These are phyloP conservation scores for Anastrepha ludens DNA, from an alignment of 1,140 invertebrate species.

Conservation along the genomic window DNA sequence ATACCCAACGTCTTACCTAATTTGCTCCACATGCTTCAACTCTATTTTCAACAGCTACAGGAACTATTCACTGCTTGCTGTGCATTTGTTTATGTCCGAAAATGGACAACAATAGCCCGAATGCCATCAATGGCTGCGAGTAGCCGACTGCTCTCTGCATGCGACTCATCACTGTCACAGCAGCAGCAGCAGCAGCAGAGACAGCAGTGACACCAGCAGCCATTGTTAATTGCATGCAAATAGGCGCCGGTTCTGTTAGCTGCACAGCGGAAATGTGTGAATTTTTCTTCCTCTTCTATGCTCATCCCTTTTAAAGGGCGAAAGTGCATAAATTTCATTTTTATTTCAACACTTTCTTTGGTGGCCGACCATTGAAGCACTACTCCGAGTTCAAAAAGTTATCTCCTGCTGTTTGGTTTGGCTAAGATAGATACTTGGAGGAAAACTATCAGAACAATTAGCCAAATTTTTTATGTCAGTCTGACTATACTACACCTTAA, in stretches of 20 bases:
- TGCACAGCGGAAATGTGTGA: conserved; percentile 9
- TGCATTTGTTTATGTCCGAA: conserved; percentile 17
- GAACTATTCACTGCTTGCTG: not conserved
- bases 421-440: too few species aligned
- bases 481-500: too few species aligned
- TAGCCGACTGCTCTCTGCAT: not conserved
- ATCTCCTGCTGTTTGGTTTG: not conserved
- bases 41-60: not conserved
- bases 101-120: not conserved
- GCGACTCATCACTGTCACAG: conserved; percentile 10
- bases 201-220: not conserved
- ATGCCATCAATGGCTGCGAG: not conserved
- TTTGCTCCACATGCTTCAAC: not conserved
- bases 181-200: not conserved
- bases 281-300: not conserved
- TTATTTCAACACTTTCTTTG: not conserved
- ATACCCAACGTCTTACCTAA: not conserved
- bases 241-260: not conserved
- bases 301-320: not conserved
- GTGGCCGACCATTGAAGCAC: too few species aligned
- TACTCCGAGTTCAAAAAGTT: not conserved
- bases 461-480: too few species aligned
- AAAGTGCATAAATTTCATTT: not conserved
- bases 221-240: conserved; percentile 39
- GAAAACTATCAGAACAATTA: too few species aligned